phyloP scores from a whole-genome alignment of 2,113 vertebrate species.

The Corythornis madagascariensis region DNA sequence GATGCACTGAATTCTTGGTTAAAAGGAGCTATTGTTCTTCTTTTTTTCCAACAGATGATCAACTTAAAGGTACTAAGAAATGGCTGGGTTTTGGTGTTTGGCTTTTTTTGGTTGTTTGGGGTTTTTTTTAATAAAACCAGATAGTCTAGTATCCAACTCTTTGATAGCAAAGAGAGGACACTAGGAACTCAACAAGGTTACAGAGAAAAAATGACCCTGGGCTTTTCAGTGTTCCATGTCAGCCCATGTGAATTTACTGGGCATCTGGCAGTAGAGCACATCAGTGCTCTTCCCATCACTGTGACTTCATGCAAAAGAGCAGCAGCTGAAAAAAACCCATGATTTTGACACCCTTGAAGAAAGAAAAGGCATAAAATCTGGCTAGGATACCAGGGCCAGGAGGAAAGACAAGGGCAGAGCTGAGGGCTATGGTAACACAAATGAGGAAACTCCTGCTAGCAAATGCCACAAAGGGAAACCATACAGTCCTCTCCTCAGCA shows the following conservation, averaged over 20 bases:
- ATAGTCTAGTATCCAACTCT: neutral
- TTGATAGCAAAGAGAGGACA: neutral
- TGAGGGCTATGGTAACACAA: neutral
- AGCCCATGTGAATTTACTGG: neutral
- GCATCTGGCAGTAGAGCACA: neutral
- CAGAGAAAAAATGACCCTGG: neutral
- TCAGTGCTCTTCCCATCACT: neutral
- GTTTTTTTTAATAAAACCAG: neutral
- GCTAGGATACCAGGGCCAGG: neutral
- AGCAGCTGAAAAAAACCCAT: neutral
- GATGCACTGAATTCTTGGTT: neutral
- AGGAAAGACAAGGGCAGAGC: neutral
- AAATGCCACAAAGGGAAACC: neutral
- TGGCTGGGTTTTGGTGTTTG: no score
- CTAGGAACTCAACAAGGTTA: neutral
- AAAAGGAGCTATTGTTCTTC: neutral
- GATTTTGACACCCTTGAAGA: neutral
- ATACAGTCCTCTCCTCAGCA: neutral
- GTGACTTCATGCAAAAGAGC: neutral
- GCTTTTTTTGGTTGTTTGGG: neutral
- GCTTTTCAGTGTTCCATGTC: neutral
- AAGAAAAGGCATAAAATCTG: neutral
- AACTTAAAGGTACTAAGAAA: neutral
- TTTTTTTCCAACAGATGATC: neutral
- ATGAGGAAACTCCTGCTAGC: neutral